Evolutionary conservation across 2,888 invertebrate genomes (phyloP), one percentile per base, ranked within the genome.

Genomic region (Drosophila koepferae): DNA sequence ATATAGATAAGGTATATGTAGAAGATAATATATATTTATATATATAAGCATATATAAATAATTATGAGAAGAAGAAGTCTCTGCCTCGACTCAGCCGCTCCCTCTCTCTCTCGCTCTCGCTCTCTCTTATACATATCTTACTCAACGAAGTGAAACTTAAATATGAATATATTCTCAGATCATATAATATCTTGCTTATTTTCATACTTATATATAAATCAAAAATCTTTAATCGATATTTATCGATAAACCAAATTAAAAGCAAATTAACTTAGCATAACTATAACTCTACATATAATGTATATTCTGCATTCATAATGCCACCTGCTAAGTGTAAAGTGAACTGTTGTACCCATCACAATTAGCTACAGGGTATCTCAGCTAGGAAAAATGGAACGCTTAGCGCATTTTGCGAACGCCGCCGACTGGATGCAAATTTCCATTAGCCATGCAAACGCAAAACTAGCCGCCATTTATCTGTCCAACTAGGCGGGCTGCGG

Each of bases 391-490:
- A 43, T 60, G 38, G 49, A 77, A 77, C 65, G 77, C 69, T 76
- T 77, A 73, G 77, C 69, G 78, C 68, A 69, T 73, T 77, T 81
- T 81, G 78, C 66, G 63, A 36, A 60, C 72, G 82, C 89, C 89
- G 74, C 77, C 88, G 77, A 87, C 88, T 86, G 83, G 80, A 82
- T 86, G 86, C 86, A 86, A 86, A 86, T 86, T 86, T 86, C 89
- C 86, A 86, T 86, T 86, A 86, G 88, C 89, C 89, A 89, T 89
- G 89, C 88, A 86, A 86, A 86, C 89, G 89, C 86, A 90, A 90
- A 86, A 88, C 89, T 86, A 86, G 84, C 84, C 84, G 85, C 84
- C 89, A 89, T 85, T 85, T 85, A 85, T 85, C 84, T 85, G 84
- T 89, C 84, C 77, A 89, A 89, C 84, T 34, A 18, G 20, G 38